These are phyloP conservation scores for Globodera rostochiensis DNA, from an alignment of 1,140 invertebrate species.

Conservation along the genomic window DNA sequence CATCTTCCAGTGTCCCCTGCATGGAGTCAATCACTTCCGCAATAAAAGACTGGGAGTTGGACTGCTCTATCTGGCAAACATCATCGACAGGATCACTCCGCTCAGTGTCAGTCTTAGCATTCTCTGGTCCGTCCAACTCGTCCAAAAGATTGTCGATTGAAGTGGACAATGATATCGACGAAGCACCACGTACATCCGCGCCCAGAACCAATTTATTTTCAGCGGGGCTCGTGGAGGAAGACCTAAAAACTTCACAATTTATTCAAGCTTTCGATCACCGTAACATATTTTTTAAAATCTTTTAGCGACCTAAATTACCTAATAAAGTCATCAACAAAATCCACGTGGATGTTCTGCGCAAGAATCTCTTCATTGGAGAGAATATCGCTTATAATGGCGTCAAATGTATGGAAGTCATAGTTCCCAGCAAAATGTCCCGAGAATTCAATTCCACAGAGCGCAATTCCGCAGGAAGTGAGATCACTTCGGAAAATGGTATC, in stretches of 20 bases:
- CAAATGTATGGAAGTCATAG: conserved; percentile 38
- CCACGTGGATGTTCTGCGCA: conserved; percentile 39
- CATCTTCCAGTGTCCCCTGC: conserved; percentile 19
- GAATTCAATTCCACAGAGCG: conserved; percentile 34
- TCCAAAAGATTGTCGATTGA: not conserved
- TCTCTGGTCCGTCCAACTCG: not conserved
- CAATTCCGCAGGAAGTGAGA: conserved; percentile 30
- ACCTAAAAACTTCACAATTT: not conserved
- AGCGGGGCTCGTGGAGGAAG: not conserved
- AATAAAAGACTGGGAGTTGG: conserved; percentile 13
- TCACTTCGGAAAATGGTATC: conserved; percentile 39
- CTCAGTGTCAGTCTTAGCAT: not conserved
- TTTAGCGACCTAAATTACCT: not conserved
- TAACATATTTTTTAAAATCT: too few species aligned
- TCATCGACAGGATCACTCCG: not conserved
- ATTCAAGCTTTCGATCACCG: too few species aligned
- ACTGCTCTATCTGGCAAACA: not conserved
- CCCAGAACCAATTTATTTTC: not conserved
- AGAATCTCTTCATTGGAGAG: conserved; percentile 44
- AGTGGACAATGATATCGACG: not conserved
- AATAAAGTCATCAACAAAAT: conserved; percentile 26
- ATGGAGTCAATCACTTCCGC: conserved; percentile 30
- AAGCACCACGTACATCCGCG: not conserved
- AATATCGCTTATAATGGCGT: conserved; percentile 35
- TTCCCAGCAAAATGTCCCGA: conserved; percentile 37